Conservation (phyloP, 1,140 invertebrate species). For the Rhyzopertha dominica region DNA sequence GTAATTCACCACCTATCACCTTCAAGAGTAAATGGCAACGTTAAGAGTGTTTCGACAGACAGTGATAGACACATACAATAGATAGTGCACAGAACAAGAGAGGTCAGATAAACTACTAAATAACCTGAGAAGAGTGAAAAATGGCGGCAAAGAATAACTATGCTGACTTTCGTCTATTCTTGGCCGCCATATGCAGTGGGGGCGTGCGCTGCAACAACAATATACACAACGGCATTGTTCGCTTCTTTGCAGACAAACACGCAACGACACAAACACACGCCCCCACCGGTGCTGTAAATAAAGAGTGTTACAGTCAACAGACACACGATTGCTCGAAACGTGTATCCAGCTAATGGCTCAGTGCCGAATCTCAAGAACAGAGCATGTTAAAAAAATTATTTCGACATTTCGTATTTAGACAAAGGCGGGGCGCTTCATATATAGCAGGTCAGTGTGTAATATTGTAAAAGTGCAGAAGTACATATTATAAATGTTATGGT, state of each 20-base stretch:
- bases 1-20: conserved; percentile 99
- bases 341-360: conserved; percentile 38
- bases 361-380: conserved; percentile 38
- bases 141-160: conserved; percentile 15
- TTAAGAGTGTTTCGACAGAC: conserved; percentile 47
- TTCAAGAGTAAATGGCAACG: conserved; percentile 65
- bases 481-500: too few relatives aligned
- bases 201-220: not conserved
- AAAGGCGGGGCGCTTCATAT: too few relatives aligned
- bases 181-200: not conserved
- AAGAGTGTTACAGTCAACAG: conserved; percentile 34
- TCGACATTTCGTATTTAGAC: too few relatives aligned
- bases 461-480: too few relatives aligned
- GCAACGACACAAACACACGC: too few relatives aligned
- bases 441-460: too few relatives aligned
- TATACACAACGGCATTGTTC: too few relatives aligned
- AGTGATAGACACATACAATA: conserved; percentile 43
- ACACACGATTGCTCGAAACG: conserved; percentile 47
- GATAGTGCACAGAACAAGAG: conserved; percentile 45
- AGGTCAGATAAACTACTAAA: conserved; percentile 43
- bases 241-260: too few relatives aligned
- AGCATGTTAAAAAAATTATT: conserved; percentile 24
- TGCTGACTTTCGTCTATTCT: conserved; percentile 10
- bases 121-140: conserved; percentile 32
- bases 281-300: conserved; percentile 21